A percentile compares a stretch with the other conserved stretches of the same genome.
Conservation (phyloP, 64 coral and sea anemone species). For the Montipora foliosa region DNA sequence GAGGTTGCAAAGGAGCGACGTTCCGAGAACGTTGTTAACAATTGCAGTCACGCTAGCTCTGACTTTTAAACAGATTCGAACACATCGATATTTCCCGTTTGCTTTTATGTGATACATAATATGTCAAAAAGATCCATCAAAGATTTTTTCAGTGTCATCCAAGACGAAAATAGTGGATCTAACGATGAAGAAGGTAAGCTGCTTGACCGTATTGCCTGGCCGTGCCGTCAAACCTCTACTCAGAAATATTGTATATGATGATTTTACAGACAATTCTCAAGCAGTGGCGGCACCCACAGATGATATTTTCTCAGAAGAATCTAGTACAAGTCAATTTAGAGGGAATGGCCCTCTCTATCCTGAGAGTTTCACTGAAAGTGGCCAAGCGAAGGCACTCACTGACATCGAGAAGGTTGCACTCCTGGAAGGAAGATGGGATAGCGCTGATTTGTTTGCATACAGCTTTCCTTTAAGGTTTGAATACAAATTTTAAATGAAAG, state of each 20-base stretch:
- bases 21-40: constrained; percentile 47
- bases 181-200: constrained; percentile 77
- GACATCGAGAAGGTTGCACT: constrained; percentile 75
- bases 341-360: constrained; percentile 69
- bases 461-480: constrained; percentile 73
- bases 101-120: constrained; percentile 22
- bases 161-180: constrained; percentile 67
- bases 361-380: constrained; percentile 75
- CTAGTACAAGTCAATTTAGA: constrained; percentile 64
- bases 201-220: constrained; percentile 62
- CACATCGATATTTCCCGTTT: constrained; percentile 22
- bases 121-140: constrained; percentile 65
- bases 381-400: constrained; percentile 56
- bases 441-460: constrained; percentile 76
- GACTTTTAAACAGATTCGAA: constrained; percentile 36
- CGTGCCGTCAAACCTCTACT: constrained; percentile 75
- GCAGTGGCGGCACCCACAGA: constrained; percentile 55
- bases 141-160: constrained; percentile 74
- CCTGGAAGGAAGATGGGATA: constrained; percentile 74
- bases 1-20: constrained; percentile 72
- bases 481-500: constrained; percentile 15
- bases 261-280: constrained; percentile 78
- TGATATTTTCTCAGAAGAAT: constrained; percentile 20
- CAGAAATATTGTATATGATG: constrained; percentile 62
- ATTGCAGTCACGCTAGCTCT: constrained; percentile 60